phyloP scores from a whole-genome alignment of 37 sponge, comb jelly and placozoan species.

The Geodia barretti region DNA sequence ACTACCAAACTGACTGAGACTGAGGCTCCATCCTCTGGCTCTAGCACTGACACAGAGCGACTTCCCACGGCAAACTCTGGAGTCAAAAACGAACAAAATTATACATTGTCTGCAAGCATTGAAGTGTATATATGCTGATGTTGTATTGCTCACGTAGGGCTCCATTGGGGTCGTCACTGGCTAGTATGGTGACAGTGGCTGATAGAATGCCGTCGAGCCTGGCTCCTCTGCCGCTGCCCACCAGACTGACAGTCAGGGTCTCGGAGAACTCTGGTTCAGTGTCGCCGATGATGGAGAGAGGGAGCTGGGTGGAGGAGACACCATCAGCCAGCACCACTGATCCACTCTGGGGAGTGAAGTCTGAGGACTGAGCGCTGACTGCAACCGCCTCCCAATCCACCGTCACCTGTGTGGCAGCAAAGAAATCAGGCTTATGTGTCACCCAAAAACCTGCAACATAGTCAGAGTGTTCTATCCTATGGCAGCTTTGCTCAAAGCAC shows the following conservation, averaged over 20 bases:
- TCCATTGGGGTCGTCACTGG: constrained; percentile 90
- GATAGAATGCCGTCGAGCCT: constrained; percentile 37
- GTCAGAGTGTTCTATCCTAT: no score
- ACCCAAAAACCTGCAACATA: no score
- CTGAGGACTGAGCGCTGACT: constrained; percentile 39
- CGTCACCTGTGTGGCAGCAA: no score
- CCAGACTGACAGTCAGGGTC: constrained; percentile 54
- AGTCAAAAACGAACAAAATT: neutral
- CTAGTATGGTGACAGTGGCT: constrained; percentile 67
- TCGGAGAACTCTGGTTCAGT: constrained; percentile 80
- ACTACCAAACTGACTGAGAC: constrained; percentile 47
- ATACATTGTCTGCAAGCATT: neutral
- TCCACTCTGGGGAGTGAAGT: constrained; percentile 55
- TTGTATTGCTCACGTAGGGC: constrained; percentile 63
- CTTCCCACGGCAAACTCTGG: constrained; percentile 63
- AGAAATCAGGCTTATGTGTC: no score
- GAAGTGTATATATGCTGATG: neutral
- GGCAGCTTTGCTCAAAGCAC: no score
- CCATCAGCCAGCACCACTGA: constrained; percentile 38
- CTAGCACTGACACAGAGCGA: constrained; percentile 11
- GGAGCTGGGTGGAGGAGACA: constrained; percentile 7
- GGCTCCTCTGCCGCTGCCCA: constrained; percentile 62
- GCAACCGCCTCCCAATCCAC: constrained; percentile 48
- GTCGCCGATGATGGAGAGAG: constrained; percentile 69
- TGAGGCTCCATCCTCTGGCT: constrained; percentile 34